These are phyloP conservation scores for Hololepta plana DNA, from an alignment of 2,888 invertebrate genomes.

Conservation along the genomic window DNA sequence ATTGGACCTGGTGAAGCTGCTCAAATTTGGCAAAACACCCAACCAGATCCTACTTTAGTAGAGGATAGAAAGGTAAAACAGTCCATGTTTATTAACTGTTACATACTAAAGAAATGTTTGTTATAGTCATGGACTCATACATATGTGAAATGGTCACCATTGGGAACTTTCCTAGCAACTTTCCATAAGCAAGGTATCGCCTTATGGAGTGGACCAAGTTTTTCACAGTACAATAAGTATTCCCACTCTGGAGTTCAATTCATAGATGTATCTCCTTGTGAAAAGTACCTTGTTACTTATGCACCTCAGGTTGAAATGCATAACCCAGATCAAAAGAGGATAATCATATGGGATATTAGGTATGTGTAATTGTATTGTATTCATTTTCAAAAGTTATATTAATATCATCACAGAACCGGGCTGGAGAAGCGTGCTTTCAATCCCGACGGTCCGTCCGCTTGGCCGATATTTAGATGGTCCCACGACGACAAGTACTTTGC, in stretches of 20 bases:
- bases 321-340: conserved; percentile 54
- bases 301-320: conserved; percentile 56
- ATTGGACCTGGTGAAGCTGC: conserved; percentile 63
- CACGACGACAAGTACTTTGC: conserved; percentile 92
- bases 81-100: conserved; percentile 4
- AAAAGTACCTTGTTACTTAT: conserved; percentile 90
- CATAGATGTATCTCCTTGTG: conserved; percentile 95
- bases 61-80: conserved; percentile 63
- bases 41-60: conserved; percentile 66
- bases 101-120: conserved; percentile 9
- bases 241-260: conserved; percentile 80
- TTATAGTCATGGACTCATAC: conserved; percentile 86
- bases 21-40: conserved; percentile 74
- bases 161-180: conserved; percentile 91
- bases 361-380: conserved; percentile 14
- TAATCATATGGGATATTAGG: conserved; percentile 94
- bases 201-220: conserved; percentile 92
- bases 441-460: conserved; percentile 58
- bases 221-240: conserved; percentile 82
- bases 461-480: conserved; percentile 97
- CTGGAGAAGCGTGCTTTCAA: conserved; percentile 82
- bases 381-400: conserved; percentile 2
- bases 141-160: conserved; percentile 92
- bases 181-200: conserved; percentile 93
- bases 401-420: conserved; percentile 43